Percentiles rank a stretch among this genome's conserved stretches.
Evolutionary conservation across 2,113 vertebrate genomes (phyloP).

Genomic region (Rhinichthys klamathensis): DNA sequence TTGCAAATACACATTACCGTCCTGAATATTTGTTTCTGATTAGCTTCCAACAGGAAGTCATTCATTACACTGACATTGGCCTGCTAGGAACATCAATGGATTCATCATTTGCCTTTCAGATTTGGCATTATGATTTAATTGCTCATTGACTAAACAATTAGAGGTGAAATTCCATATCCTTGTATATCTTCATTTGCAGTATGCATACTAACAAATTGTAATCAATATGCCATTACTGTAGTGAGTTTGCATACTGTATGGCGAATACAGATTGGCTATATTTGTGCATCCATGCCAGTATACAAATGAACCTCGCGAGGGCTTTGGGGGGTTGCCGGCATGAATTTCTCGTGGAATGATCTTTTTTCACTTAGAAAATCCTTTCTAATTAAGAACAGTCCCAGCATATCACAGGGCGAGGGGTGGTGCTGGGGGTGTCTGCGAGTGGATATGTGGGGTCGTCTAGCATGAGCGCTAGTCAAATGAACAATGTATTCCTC

Average conservation of each 20-base stretch:
- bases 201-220: conserved; percentile 14
- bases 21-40: conserved; percentile 9
- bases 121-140: conserved; percentile 43
- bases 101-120: conserved; percentile 44
- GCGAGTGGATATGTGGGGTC: conserved; percentile 47
- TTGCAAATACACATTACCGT: no score
- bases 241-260: not conserved
- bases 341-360: conserved; percentile 12
- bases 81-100: conserved; percentile 14
- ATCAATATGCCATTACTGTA: conserved; percentile 41
- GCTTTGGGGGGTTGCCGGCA: conserved; percentile 47
- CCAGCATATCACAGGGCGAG: conserved; percentile 35
- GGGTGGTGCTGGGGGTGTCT: conserved; percentile 30
- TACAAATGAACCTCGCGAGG: conserved; percentile 42
- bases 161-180: conserved; percentile 29
- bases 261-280: not conserved
- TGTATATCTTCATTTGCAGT: conserved; percentile 40
- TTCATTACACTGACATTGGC: not conserved
- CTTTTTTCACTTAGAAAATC: conserved; percentile 36
- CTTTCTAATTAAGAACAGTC: conserved; percentile 51
- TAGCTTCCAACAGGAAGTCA: conserved; percentile 4
- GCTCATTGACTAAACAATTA: conserved; percentile 46
- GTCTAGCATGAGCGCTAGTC: conserved; percentile 74
- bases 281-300: conserved; percentile 11
- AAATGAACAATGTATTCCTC: conserved; percentile 88